Conservation (phyloP, 1,140 invertebrate genomes). For the Conopomorpha cramerella region DNA sequence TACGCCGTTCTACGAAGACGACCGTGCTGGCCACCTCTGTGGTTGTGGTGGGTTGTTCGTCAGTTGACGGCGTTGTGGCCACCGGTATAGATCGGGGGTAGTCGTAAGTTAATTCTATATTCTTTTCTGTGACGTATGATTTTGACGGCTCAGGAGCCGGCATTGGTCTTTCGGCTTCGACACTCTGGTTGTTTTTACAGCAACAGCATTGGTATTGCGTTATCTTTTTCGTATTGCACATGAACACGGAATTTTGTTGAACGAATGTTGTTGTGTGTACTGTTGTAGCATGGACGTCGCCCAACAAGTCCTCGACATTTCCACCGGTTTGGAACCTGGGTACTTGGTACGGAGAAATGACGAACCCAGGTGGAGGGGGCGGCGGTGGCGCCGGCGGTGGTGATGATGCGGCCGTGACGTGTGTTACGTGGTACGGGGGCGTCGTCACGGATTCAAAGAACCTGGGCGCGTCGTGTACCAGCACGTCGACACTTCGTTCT, state of each 20-base stretch:
- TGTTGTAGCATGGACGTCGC: constrained; percentile 38
- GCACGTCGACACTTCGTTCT: constrained; percentile 39
- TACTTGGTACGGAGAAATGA: constrained; percentile 34
- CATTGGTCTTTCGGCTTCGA: no score
- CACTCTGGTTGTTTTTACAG: constrained; percentile 16
- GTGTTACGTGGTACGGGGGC: constrained; percentile 35
- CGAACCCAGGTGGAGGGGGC: constrained; percentile 41
- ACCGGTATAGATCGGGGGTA: constrained; percentile 47
- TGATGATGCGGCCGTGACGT: no score
- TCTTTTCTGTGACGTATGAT: constrained; percentile 54
- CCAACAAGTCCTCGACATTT: constrained; percentile 49
- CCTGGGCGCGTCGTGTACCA: constrained; percentile 40
- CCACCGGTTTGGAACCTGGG: constrained; percentile 47
- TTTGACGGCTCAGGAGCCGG: no score
- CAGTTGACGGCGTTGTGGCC: constrained; percentile 26
- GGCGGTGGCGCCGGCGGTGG: constrained; percentile 6
- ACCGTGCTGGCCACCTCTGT: constrained; percentile 57
- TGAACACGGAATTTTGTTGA: constrained; percentile 51
- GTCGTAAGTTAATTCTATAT: constrained; percentile 55
- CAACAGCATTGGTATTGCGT: constrained; percentile 47
- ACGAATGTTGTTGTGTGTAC: constrained; percentile 43
- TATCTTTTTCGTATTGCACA: constrained; percentile 52
- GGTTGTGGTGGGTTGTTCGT: constrained; percentile 38
- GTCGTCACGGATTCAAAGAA: constrained; percentile 44
- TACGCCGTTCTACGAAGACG: constrained; percentile 52